Evolutionary conservation across 2,113 vertebrate genomes (phyloP).

Genomic region (Hemiscyllium ocellatum): DNA sequence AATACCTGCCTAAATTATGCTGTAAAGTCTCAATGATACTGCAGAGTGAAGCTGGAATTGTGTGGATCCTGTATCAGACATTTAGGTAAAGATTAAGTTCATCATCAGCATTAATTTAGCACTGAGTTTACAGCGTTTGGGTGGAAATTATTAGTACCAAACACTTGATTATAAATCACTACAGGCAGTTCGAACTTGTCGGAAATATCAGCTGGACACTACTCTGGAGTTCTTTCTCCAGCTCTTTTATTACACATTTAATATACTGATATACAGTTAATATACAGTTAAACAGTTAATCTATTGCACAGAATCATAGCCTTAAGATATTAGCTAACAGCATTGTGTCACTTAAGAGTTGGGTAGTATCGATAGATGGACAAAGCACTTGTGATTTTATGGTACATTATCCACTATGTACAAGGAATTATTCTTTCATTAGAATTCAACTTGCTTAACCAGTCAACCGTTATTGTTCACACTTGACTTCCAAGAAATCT

Average conservation of each 20-base stretch:
- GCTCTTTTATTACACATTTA: background rate
- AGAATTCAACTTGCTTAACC: background rate
- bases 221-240: background rate
- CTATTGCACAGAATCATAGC: background rate
- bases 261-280: background rate
- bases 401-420: background rate
- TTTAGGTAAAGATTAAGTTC: background rate
- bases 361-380: background rate
- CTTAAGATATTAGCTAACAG: background rate
- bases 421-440: background rate
- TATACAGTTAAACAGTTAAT: background rate
- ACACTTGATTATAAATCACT: background rate
- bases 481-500: background rate
- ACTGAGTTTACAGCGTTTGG: background rate
- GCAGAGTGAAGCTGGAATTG: background rate
- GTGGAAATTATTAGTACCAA: background rate
- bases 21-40: background rate
- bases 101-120: background rate
- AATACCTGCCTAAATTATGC: background rate
- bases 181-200: background rate
- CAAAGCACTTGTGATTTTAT: background rate
- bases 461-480: background rate
- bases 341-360: background rate
- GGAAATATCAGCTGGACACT: background rate
- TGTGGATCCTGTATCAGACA: background rate